Evolutionary conservation across 2,797 vertebrate genomes (phyloP).

Genomic region (Helicolenus hilgendorfi): DNA sequence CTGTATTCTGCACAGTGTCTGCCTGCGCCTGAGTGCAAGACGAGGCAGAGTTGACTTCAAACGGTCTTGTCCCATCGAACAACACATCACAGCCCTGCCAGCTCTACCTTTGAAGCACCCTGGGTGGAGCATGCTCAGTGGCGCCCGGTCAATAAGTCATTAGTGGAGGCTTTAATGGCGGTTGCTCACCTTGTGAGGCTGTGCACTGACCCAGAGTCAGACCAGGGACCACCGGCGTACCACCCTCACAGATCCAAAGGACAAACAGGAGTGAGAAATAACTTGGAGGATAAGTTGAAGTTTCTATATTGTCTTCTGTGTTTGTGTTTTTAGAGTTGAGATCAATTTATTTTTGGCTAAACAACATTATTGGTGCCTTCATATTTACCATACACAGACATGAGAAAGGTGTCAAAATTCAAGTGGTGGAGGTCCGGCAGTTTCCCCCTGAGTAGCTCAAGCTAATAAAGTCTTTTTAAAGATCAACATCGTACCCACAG

Average conservation of each 20-base stretch:
- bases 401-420: background rate
- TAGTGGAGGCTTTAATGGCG: conserved; percentile 70
- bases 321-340: background rate
- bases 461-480: background rate
- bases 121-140: conserved; percentile 76
- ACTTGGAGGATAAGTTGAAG: background rate
- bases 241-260: conserved; percentile 29
- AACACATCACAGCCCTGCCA: conserved; percentile 47
- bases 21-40: conserved; percentile 30
- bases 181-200: conserved; percentile 74
- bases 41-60: conserved; percentile 57
- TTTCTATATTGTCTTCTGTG: background rate
- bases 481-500: background rate
- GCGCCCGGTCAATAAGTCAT: conserved; percentile 83
- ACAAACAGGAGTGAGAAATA: conserved; percentile 8
- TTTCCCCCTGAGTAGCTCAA: background rate
- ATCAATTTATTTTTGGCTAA: background rate
- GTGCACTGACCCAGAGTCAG: conserved; percentile 74
- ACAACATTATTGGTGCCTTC: background rate
- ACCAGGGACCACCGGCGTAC: conserved; percentile 10
- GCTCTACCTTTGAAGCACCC: conserved; percentile 66
- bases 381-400: background rate
- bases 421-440: background rate
- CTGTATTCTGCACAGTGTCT: conserved; percentile 16
- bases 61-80: conserved; percentile 49